Evolutionary conservation across 2,113 vertebrate genomes (phyloP).

Genomic region (Anhinga anhinga): DNA sequence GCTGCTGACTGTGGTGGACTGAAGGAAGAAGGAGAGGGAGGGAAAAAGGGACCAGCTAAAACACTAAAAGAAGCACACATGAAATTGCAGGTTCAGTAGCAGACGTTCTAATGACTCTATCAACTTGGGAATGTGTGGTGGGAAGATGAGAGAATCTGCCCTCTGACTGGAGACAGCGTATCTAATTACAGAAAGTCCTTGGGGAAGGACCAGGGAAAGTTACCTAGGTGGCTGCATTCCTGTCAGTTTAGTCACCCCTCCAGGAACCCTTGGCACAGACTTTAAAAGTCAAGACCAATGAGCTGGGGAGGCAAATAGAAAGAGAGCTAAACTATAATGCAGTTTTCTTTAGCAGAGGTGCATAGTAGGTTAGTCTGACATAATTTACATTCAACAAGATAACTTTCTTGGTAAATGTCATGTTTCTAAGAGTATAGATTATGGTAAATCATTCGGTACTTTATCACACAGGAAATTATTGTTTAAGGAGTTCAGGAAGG

Average conservation of each 20-base stretch:
- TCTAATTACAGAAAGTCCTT: not conserved
- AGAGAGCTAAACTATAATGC: not conserved
- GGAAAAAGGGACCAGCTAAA: not conserved
- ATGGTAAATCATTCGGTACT: not conserved
- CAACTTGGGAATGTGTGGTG: not conserved
- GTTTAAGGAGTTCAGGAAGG: not conserved
- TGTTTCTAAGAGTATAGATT: not conserved
- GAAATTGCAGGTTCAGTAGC: not conserved
- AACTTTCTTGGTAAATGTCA: not conserved
- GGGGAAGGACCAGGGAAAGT: not conserved
- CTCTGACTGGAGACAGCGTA: not conserved
- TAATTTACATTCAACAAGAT: not conserved
- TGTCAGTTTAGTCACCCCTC: not conserved
- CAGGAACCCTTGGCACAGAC: not conserved
- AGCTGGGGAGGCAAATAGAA: not conserved
- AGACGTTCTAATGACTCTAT: not conserved
- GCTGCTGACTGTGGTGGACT: not conserved
- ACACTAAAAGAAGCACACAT: not conserved
- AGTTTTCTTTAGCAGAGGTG: not conserved
- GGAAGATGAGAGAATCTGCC: not conserved
- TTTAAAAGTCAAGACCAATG: not conserved
- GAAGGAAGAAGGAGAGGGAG: not conserved
- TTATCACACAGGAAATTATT: not conserved
- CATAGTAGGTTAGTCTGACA: not conserved
- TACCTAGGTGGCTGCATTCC: not conserved